Evolutionary conservation across 92 coral and sea anemone genomes (phyloP).

Genomic region (Galaxea fascicularis): DNA sequence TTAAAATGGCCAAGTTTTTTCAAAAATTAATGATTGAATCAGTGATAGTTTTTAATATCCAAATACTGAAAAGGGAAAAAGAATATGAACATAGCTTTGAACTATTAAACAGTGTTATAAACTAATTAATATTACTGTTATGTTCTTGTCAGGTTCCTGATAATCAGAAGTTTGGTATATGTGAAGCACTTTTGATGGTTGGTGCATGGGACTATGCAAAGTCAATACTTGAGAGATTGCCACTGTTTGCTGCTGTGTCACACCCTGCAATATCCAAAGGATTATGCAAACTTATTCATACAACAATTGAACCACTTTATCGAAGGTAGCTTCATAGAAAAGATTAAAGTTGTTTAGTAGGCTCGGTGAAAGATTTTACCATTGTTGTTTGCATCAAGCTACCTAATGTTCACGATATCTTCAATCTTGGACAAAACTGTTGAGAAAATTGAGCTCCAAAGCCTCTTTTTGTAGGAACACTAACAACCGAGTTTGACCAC

Average conservation of each 20-base stretch:
- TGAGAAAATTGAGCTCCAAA: no score
- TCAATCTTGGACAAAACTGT: no score
- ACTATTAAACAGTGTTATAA: no score
- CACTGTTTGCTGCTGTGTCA: slow-evolving; percentile 85
- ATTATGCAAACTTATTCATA: slow-evolving; percentile 92
- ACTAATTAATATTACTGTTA: background rate
- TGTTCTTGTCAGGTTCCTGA: slow-evolving; percentile 62
- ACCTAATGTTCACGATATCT: no score
- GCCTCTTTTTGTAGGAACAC: no score
- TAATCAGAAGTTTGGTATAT: slow-evolving; percentile 95
- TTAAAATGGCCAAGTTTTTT: no score
- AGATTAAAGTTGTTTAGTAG: background rate
- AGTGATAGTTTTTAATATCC: no score
- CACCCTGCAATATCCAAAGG: slow-evolving; percentile 85
- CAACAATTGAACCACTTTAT: slow-evolving; percentile 94
- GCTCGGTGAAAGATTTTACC: background rate
- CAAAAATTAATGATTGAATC: no score
- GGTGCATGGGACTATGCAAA: slow-evolving; percentile 94
- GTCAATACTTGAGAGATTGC: slow-evolving; percentile 85
- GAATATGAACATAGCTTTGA: no score
- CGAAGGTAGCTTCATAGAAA: slow-evolving; percentile 72
- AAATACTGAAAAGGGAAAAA: no score
- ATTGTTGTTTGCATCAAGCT: no score
- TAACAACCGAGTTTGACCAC: no score
- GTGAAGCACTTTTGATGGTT: slow-evolving; percentile 92